A percentile compares a stretch with the other conserved stretches of the same genome.
These are phyloP conservation scores for Myxocyprinus asiaticus DNA, from an alignment of 2,113 vertebrate species.

Conservation along the genomic window DNA sequence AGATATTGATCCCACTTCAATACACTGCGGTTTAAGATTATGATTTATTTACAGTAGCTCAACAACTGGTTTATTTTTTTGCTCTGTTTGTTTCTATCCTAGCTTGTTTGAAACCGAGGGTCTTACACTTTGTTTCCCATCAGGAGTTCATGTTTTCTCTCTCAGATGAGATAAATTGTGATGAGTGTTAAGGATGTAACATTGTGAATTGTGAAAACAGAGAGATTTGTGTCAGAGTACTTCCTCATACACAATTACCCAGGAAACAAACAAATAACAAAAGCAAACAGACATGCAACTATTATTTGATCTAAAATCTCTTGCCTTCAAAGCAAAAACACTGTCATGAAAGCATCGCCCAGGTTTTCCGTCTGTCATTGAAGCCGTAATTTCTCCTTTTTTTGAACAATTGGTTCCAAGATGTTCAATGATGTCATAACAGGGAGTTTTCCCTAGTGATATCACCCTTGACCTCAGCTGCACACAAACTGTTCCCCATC, in stretches of 20 bases:
- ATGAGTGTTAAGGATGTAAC: not conserved
- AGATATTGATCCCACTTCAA: not conserved
- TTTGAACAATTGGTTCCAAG: slow-evolving; percentile 63
- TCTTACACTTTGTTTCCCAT: slow-evolving; percentile 5
- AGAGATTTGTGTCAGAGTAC: slow-evolving; percentile 14
- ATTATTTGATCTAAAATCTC: not conserved
- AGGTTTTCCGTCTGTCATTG: not conserved
- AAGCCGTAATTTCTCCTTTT: slow-evolving; percentile 54
- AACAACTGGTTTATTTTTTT: not conserved
- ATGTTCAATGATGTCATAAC: slow-evolving; percentile 14
- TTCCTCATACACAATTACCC: slow-evolving; percentile 8
- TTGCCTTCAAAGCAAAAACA: not conserved
- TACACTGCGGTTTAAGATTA: not conserved
- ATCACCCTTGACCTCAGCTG: slow-evolving; percentile 46
- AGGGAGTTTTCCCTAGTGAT: slow-evolving; percentile 38
- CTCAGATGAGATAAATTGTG: slow-evolving; percentile 10
- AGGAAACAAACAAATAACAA: slow-evolving; percentile 15
- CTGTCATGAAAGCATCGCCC: not conserved
- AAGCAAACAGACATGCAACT: not conserved
- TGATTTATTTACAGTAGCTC: not conserved
- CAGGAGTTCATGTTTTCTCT: slow-evolving; percentile 16
- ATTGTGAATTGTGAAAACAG: slow-evolving; percentile 13
- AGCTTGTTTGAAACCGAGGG: not conserved
- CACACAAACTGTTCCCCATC: slow-evolving; percentile 25
- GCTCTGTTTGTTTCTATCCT: slow-evolving; percentile 10